Conservation (phyloP, 2,888 invertebrate genomes). For the Lithophane leautieri region DNA sequence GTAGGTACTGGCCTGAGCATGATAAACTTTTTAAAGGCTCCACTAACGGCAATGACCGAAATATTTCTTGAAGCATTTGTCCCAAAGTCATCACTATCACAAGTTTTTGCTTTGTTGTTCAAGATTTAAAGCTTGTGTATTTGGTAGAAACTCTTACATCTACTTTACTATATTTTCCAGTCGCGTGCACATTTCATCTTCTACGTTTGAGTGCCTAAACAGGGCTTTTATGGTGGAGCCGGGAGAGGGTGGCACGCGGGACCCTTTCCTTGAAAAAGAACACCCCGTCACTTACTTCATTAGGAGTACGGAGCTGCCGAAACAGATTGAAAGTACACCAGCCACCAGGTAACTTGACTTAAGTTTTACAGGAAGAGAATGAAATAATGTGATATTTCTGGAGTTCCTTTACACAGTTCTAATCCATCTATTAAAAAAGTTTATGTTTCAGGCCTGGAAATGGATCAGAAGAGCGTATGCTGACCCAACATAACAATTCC, state of each 20-base stretch:
- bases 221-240: conserved; percentile 98
- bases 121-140: neutral
- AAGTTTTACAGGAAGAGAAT: neutral
- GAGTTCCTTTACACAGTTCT: too few species aligned
- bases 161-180: conserved; percentile 85
- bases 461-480: neutral
- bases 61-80: neutral
- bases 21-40: too few species aligned
- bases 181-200: conserved; percentile 98
- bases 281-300: conserved; percentile 97
- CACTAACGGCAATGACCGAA: neutral
- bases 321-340: conserved; percentile 83
- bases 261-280: conserved; percentile 95
- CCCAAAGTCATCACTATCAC: neutral
- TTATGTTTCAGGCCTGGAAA: neutral
- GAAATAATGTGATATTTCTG: too few species aligned
- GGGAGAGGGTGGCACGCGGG: conserved; percentile 95
- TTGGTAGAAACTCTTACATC: neutral
- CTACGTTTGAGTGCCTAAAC: conserved; percentile 95
- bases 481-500: neutral
- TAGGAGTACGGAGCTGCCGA: conserved; percentile 92
- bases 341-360: conserved; percentile 63
- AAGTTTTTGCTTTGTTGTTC: neutral
- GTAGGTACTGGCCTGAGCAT: too few species aligned
- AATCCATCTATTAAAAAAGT: too few species aligned